Evolutionary conservation across 2,888 invertebrate genomes (phyloP).

Genomic region (Abrostola triplasia): DNA sequence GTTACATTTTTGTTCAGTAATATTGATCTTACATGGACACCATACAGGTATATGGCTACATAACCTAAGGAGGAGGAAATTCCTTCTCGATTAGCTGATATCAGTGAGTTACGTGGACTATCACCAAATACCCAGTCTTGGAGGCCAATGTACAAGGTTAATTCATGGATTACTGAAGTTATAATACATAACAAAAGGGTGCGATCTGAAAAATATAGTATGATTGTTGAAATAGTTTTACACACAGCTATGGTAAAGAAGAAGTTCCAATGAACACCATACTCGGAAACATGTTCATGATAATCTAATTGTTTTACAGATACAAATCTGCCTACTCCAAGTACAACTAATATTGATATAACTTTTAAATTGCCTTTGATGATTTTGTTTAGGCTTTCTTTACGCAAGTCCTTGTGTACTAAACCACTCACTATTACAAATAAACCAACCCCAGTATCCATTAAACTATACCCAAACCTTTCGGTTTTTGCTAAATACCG

Average conservation of each 20-base stretch:
- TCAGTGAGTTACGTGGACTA: slow-evolving; percentile 87
- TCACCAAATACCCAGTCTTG: slow-evolving; percentile 91
- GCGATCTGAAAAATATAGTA: slow-evolving; percentile 87
- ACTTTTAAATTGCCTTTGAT: slow-evolving; percentile 76
- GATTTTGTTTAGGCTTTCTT: slow-evolving; percentile 65
- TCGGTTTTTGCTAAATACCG: slow-evolving; percentile 96
- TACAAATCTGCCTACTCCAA: slow-evolving; percentile 90
- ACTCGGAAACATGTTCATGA: slow-evolving; percentile 96
- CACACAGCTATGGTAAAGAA: slow-evolving; percentile 97
- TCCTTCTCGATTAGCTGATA: slow-evolving; percentile 97
- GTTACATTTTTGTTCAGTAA: slow-evolving; percentile 74
- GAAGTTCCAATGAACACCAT: slow-evolving; percentile 99
- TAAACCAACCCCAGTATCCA: slow-evolving; percentile 98
- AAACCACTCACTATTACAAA: slow-evolving; percentile 95
- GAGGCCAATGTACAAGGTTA: slow-evolving; percentile 89
- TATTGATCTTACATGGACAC: slow-evolving; percentile 89
- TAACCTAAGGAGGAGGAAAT: slow-evolving; percentile 95
- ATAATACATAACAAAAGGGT: slow-evolving; percentile 87
- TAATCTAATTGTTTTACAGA: slow-evolving; percentile 91
- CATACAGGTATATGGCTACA: slow-evolving; percentile 93
- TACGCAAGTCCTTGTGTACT: slow-evolving; percentile 86
- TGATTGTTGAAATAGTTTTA: slow-evolving; percentile 91
- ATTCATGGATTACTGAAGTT: slow-evolving; percentile 90
- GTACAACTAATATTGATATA: slow-evolving; percentile 75
- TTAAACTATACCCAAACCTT: slow-evolving; percentile 94